Conservation (phyloP, 2,113 vertebrate species). For the Eptesicus fuscus region DNA sequence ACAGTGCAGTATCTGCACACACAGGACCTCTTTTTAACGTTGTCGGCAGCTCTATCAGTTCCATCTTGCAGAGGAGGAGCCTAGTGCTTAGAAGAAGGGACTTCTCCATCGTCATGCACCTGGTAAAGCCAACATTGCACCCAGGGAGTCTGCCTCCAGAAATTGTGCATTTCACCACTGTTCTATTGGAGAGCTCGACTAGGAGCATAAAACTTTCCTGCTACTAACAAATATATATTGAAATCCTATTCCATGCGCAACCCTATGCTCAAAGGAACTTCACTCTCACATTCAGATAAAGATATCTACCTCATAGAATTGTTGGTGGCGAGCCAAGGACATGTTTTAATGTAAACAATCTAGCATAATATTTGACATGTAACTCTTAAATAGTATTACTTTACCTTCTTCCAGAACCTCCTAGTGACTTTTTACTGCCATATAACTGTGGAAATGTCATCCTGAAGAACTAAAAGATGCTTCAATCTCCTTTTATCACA, state of each 20-base stretch:
- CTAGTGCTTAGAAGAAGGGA: neutral
- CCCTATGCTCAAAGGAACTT: neutral
- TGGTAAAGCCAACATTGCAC: neutral
- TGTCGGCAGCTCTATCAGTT: too few relatives aligned
- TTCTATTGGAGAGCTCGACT: neutral
- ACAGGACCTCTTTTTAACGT: neutral
- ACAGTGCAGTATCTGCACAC: neutral
- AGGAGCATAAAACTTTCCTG: neutral
- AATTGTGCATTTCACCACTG: neutral
- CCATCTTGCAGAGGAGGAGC: neutral
- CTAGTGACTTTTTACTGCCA: neutral
- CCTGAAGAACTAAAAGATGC: neutral
- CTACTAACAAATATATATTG: neutral
- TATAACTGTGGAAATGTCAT: neutral
- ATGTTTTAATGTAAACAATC: neutral
- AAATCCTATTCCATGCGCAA: neutral
- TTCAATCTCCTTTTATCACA: neutral
- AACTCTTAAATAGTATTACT: neutral
- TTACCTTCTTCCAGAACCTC: neutral
- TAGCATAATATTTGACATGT: neutral
- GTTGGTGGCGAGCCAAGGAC: neutral
- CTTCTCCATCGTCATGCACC: accelerated
- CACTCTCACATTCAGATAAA: neutral
- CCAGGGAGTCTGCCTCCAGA: neutral
- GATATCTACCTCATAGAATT: neutral